Percentiles rank a stretch among this genome's conserved stretches.
Conservation (phyloP, 2,888 invertebrate genomes). For the Drosophila macrothrix region DNA sequence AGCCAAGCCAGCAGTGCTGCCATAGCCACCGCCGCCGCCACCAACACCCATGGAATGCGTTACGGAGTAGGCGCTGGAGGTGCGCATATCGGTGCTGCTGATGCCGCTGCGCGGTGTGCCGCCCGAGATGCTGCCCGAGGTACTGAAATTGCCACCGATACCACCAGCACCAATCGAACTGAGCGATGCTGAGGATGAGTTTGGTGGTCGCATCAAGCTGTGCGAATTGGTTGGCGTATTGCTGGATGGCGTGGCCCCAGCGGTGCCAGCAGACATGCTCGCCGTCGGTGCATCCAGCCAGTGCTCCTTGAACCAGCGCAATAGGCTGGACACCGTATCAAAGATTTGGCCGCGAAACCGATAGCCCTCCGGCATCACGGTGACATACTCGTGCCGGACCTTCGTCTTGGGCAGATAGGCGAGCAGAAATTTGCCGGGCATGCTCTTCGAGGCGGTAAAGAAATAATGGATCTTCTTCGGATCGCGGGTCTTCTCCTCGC, state of each 20-base stretch:
- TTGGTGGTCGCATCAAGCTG: conserved; percentile 60
- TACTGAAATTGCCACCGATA: conserved; percentile 50
- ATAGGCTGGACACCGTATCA: conserved; percentile 89
- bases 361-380: conserved; percentile 96
- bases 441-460: conserved; percentile 92
- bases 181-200: conserved; percentile 8
- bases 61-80: conserved; percentile 67
- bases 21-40: conserved; percentile 20
- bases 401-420: conserved; percentile 95
- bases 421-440: conserved; percentile 96
- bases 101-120: conserved; percentile 71
- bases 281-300: conserved; percentile 95
- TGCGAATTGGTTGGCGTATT: conserved; percentile 39
- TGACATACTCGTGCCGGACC: conserved; percentile 95
- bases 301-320: conserved; percentile 99
- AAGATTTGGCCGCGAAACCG: conserved; percentile 95
- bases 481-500: conserved; percentile 95
- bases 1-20: conserved; percentile 6
- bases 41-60: conserved; percentile 66
- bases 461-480: conserved; percentile 95
- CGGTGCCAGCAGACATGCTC: conserved; percentile 7
- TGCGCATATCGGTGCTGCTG: conserved; percentile 60
- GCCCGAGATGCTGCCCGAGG: conserved; percentile 56
- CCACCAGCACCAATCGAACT: conserved; percentile 13
- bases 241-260: conserved; percentile 19